These are phyloP conservation scores for Buathra laborator DNA, from an alignment of 2,888 invertebrate genomes.

Conservation along the genomic window DNA sequence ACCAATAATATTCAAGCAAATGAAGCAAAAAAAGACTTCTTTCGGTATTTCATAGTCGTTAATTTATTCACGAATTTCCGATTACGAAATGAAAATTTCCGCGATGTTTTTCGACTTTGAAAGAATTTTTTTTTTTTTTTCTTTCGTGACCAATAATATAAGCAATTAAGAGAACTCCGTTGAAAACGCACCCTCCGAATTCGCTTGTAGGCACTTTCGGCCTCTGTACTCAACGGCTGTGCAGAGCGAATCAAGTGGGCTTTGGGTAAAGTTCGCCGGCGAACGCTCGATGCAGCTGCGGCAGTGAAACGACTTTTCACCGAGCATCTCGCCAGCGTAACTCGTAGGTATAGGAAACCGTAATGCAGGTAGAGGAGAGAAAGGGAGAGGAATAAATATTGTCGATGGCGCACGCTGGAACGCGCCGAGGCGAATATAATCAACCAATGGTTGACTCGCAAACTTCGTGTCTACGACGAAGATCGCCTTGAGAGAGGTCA, in stretches of 20 bases:
- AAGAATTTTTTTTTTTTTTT: background rate
- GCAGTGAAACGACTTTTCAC: constrained; percentile 37
- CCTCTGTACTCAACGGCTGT: background rate
- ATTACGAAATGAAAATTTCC: background rate
- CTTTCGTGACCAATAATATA: too few relatives aligned
- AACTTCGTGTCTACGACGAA: constrained; percentile 18
- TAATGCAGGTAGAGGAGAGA: constrained; percentile 9
- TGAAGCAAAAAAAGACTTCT: too few relatives aligned
- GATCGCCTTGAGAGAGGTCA: constrained; percentile 51
- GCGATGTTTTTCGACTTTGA: too few relatives aligned
- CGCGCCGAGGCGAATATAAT: constrained; percentile 22
- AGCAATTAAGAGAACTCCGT: background rate
- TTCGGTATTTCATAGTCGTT: too few relatives aligned
- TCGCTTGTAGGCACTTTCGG: background rate
- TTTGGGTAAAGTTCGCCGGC: constrained; percentile 1
- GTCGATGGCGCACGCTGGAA: background rate
- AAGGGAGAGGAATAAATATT: background rate
- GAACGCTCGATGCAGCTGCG: constrained; percentile 36
- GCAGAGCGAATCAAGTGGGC: background rate
- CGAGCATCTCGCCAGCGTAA: background rate
- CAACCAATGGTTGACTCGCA: background rate
- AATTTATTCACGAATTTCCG: too few relatives aligned
- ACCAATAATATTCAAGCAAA: too few relatives aligned
- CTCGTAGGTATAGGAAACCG: constrained; percentile 5
- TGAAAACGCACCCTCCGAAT: background rate